Conservation (phyloP, 2,797 vertebrate genomes). For the Schizopygopsis malacanthus region DNA sequence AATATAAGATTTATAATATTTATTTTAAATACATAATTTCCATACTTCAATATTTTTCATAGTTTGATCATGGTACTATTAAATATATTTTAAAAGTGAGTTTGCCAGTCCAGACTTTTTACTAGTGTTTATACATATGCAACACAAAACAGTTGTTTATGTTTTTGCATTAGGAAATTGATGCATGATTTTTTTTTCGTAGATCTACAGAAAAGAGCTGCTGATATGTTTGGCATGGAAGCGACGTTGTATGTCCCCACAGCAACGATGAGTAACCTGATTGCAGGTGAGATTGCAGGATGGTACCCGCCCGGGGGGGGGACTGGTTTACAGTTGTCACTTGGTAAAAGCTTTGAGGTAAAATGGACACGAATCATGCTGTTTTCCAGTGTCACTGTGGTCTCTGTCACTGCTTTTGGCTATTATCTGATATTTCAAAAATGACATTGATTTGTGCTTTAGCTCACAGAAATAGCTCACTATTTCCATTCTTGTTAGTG, state of each 20-base stretch:
- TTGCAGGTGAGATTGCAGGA: constrained; percentile 77
- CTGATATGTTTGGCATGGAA: constrained; percentile 80
- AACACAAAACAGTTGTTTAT: background rate
- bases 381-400: background rate
- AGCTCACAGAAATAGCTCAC: background rate
- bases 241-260: constrained; percentile 82
- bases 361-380: constrained; percentile 9
- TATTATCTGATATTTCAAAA: constrained; percentile 6
- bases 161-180: background rate
- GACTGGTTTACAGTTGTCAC: constrained; percentile 13
- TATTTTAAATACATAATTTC: background rate
- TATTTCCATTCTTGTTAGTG: constrained; percentile 1
- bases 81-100: background rate
- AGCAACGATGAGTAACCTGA: constrained; percentile 87
- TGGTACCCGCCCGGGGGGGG: background rate
- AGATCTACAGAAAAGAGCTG: constrained; percentile 82
- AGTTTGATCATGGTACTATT: background rate
- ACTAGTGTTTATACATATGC: background rate
- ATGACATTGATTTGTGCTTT: constrained; percentile 12
- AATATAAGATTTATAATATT: background rate
- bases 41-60: background rate
- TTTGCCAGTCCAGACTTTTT: background rate
- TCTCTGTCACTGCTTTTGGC: background rate
- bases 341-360: constrained; percentile 13
- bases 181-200: background rate